A percentile compares a stretch with the other conserved stretches of the same genome.
Evolutionary conservation across 2,888 invertebrate species (phyloP).

Genomic region (Helleia helle): DNA sequence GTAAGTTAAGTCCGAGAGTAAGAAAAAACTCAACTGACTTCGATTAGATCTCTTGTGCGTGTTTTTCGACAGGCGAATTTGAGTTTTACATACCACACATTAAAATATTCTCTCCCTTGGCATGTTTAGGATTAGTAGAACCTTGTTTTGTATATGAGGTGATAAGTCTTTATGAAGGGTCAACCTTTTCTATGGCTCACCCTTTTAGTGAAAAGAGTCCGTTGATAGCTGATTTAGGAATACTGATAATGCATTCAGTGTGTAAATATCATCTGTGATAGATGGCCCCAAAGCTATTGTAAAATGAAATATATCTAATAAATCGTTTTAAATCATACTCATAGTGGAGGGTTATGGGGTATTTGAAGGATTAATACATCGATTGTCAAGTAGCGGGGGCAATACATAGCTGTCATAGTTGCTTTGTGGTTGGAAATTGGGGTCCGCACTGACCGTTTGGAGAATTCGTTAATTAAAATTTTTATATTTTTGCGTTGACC

Average conservation of each 20-base stretch:
- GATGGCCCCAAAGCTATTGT: constrained; percentile 33
- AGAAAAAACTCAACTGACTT: constrained; percentile 71
- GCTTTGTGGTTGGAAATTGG: constrained; percentile 39
- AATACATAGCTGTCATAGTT: constrained; percentile 48
- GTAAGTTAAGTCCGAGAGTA: constrained; percentile 73
- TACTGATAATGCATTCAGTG: constrained; percentile 67
- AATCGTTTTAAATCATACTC: constrained; percentile 5
- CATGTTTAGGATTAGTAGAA: constrained; percentile 54
- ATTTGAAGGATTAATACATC: constrained; percentile 14
- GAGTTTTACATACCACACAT: constrained; percentile 34
- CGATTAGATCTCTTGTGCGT: constrained; percentile 58
- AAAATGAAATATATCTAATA: constrained; percentile 11
- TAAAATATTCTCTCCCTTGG: constrained; percentile 38
- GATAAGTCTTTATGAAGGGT: constrained; percentile 75
- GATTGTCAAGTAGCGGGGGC: constrained; percentile 25
- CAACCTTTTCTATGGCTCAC: constrained; percentile 73
- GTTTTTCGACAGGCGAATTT: constrained; percentile 35
- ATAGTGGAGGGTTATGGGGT: constrained; percentile 1
- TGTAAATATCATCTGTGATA: constrained; percentile 63
- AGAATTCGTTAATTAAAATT: constrained; percentile 51
- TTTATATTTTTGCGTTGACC: constrained; percentile 28
- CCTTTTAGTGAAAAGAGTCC: constrained; percentile 74
- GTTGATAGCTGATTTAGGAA: constrained; percentile 74
- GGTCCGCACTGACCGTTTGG: constrained; percentile 32
- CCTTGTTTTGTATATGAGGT: constrained; percentile 74